Base-by-base conservation (phyloP, 2,113 vertebrate species). In the Uropsilus gracilis region DNA sequence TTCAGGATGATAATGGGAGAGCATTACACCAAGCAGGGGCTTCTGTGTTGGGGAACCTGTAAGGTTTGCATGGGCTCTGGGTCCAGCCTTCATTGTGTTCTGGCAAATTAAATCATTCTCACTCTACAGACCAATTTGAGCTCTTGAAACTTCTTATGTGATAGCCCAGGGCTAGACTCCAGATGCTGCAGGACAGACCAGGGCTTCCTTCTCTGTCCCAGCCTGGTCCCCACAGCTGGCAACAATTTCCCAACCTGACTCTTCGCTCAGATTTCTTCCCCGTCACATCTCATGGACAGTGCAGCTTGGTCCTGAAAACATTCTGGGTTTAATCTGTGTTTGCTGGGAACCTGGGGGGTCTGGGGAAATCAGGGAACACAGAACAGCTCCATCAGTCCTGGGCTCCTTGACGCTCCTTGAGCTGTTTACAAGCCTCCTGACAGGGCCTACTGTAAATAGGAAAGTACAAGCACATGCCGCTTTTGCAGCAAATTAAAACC, bases 401-500 rank as follows among this genome's bases (percentile, higher is more conserved):
- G 92, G 90, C 92, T 83, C 59, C 75, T 91, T 90, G 75, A 90
- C 24, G 34, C 64, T 87, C 94, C 20, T 11, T 34, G 81, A 69
- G 86, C 87, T 82, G 85, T 93, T 96, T 93, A 84, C 85, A 89
- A 96, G 16, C 13, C 96, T 92, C 94, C 57, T 77, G 16, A 6
- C 2, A 76, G 64, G 20, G 80, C 69, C 95, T 90, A 86, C 95
- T 86, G 77, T 96, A 96, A 91, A 91, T 63, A 97, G 55, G 80
- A 95, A 96, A 97, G n/a, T 71, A 22, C 37, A 78, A 94, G 96
- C 97, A 94, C 92, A 80, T 64, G 72, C 16, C 9, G 39, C 32
- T 50, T 85, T 83, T 53, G 77, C 95, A 28, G 71, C 66, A 86
- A 95, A 97, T 97, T 84, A 68, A 94, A 97, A 82, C 93, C 87